Conservation (phyloP, 2,113 vertebrate species). For the Brachirus orientalis region DNA sequence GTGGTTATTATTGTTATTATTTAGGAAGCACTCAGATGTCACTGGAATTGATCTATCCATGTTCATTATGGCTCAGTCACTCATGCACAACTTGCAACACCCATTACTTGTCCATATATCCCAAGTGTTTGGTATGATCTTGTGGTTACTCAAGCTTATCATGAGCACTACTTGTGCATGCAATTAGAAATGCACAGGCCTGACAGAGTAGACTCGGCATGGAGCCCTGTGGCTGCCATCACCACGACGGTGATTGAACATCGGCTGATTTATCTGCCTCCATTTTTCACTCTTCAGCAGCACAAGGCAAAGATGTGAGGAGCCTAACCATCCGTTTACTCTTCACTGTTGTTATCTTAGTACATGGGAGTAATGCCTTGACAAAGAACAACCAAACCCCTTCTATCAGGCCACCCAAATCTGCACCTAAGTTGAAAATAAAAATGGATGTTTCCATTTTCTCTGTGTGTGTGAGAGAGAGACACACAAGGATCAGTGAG, state of each 20-base stretch:
- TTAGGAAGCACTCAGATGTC: background rate
- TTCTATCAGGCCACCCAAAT: constrained; percentile 26
- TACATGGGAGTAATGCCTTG: constrained; percentile 14
- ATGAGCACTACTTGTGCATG: constrained; percentile 28
- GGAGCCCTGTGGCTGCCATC: constrained; percentile 51
- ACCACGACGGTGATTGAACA: constrained; percentile 54
- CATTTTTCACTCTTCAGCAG: constrained; percentile 68
- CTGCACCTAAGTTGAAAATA: constrained; percentile 9
- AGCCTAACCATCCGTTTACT: constrained; percentile 35
- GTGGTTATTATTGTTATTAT: background rate
- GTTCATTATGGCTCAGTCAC: background rate
- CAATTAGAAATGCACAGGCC: constrained; percentile 37
- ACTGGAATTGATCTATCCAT: background rate
- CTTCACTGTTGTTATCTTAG: constrained; percentile 28
- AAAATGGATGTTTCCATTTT: background rate
- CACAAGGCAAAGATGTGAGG: constrained; percentile 38
- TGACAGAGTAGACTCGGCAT: constrained; percentile 27
- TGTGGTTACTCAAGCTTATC: constrained; percentile 32
- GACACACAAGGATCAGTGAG: constrained; percentile 15
- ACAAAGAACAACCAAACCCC: constrained; percentile 11
- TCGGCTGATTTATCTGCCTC: constrained; percentile 69
- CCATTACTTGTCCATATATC: background rate
- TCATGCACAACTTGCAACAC: background rate
- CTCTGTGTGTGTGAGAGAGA: background rate
- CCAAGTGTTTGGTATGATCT: background rate